Conservation (phyloP, 2,888 invertebrate species). For the Elegia similella region DNA sequence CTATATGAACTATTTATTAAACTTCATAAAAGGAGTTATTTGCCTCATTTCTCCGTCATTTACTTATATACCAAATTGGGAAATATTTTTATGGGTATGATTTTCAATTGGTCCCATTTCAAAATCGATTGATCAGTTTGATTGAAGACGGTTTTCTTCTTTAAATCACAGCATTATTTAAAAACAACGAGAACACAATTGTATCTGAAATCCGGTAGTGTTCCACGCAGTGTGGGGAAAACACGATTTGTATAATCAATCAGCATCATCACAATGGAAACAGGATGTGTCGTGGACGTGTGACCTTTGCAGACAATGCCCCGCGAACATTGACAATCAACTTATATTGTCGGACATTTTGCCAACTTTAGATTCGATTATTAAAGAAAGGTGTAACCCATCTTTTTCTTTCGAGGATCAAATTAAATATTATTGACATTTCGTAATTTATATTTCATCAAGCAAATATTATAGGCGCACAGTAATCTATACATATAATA, state of each 20-base stretch:
- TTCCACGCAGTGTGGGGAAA: constrained; percentile 32
- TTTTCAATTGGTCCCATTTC: no score
- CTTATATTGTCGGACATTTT: constrained; percentile 19
- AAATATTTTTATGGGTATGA: no score
- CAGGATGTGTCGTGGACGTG: constrained; percentile 33
- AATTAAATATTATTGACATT: neutral
- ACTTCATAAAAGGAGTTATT: no score
- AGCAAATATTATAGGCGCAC: no score
- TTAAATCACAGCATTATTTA: no score
- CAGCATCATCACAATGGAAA: constrained; percentile 41
- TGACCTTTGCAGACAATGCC: constrained; percentile 32
- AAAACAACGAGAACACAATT: neutral
- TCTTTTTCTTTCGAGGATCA: neutral
- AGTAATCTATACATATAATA: no score
- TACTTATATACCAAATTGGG: no score
- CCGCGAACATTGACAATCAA: constrained; percentile 15
- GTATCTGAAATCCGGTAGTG: constrained; percentile 18
- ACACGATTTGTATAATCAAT: constrained; percentile 38
- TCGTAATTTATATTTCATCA: neutral
- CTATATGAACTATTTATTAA: no score
- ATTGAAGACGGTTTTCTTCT: no score
- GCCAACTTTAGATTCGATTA: neutral
- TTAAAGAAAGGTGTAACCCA: neutral
- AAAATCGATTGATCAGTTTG: no score
- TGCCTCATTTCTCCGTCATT: no score